Evolutionary conservation across 2,797 vertebrate genomes (phyloP).

Genomic region (Schizopygopsis pylzovi): DNA sequence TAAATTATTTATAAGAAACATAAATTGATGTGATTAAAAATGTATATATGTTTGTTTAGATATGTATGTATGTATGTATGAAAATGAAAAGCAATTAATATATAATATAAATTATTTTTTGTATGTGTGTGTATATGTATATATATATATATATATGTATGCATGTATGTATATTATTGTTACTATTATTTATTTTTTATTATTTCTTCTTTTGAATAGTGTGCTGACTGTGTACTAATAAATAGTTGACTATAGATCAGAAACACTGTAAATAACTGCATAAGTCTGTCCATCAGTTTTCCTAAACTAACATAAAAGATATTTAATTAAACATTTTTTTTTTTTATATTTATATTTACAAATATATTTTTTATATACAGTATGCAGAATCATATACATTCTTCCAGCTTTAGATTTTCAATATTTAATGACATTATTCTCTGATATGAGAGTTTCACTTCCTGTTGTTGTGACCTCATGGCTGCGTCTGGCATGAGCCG

Average conservation of each 20-base stretch:
- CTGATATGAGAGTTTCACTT: not conserved
- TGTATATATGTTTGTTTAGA: too few relatives aligned
- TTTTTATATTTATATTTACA: not conserved
- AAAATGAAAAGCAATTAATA: too few relatives aligned
- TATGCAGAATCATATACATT: not conserved
- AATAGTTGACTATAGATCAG: not conserved
- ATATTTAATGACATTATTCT: not conserved
- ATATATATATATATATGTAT: too few relatives aligned
- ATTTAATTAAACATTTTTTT: not conserved
- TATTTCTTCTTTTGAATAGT: not conserved
- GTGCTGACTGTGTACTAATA: not conserved
- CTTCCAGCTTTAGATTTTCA: not conserved
- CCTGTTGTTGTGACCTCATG: constrained; percentile 1
- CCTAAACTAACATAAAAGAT: too few relatives aligned
- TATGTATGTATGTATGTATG: too few relatives aligned
- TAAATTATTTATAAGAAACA: too few relatives aligned
- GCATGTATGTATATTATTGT: too few relatives aligned
- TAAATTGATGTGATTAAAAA: too few relatives aligned
- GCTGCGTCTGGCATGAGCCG: not conserved
- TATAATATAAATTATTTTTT: too few relatives aligned
- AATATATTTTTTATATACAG: not conserved
- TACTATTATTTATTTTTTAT: too few relatives aligned
- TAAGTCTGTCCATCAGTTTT: too few relatives aligned
- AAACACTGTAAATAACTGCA: not conserved
- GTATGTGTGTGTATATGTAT: too few relatives aligned